A percentile compares a stretch with the other conserved stretches of the same genome.
These are phyloP conservation scores for Cnemophilus loriae DNA, from an alignment of 2,113 vertebrate genomes.

Conservation along the genomic window DNA sequence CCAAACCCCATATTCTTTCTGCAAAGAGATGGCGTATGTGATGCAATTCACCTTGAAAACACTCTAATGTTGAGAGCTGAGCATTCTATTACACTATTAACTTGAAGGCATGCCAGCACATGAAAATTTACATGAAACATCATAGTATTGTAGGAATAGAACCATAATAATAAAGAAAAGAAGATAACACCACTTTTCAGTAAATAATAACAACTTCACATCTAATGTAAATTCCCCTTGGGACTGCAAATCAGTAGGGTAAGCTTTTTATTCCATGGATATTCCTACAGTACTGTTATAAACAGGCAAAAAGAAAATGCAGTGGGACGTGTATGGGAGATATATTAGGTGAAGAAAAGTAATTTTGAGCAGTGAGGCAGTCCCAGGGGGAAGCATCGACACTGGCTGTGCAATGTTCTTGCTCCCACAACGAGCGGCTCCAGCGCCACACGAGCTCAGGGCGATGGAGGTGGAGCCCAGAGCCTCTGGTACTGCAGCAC, in stretches of 20 bases:
- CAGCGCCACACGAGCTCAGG: background rate
- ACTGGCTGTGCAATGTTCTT: background rate
- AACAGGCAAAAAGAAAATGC: background rate
- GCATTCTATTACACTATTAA: conserved; percentile 80
- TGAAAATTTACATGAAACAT: conserved; percentile 74
- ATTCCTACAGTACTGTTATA: background rate
- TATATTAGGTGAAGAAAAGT: background rate
- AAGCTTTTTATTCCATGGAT: background rate
- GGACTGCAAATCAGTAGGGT: conserved; percentile 24
- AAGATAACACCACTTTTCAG: conserved; percentile 54
- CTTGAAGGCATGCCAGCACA: conserved; percentile 77
- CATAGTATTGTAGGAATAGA: conserved; percentile 56
- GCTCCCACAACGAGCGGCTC: background rate
- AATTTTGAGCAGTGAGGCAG: background rate
- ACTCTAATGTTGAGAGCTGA: conserved; percentile 76
- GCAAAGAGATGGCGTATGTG: conserved; percentile 71
- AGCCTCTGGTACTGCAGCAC: background rate
- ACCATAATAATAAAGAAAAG: conserved; percentile 3
- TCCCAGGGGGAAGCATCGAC: background rate
- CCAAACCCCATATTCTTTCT: conserved; percentile 88
- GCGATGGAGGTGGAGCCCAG: background rate
- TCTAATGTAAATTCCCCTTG: conserved; percentile 39
- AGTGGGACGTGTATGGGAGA: background rate
- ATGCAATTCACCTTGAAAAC: conserved; percentile 73
- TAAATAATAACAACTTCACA: conserved; percentile 54